Evolutionary conservation across 2,113 vertebrate genomes (phyloP), one percentile per base, ranked within the genome.

Genomic region (Emydura subglobosa): DNA sequence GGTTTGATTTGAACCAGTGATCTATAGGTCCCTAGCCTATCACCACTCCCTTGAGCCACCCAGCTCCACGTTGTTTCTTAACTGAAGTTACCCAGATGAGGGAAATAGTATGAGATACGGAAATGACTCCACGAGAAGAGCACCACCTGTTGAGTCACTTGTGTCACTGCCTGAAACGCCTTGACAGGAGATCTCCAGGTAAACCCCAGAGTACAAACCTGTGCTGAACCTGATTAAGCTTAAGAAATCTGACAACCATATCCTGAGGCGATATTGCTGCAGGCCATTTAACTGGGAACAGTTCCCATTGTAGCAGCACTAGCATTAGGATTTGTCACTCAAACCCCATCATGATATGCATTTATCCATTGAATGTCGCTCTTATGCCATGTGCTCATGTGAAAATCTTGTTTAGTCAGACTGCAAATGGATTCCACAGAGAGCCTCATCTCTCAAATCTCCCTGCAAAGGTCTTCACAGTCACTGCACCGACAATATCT

Each of bases 201-300:
- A 80, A 91, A 92, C 55, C 90, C 79, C 55, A 83, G 39, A 54
- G 53, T 0, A 0, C 78, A 85, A 88, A 83, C 55, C 22, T 21
- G 87, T 92, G 84, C 78, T 91, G 55, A 95, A 49, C 83, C 81
- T 94, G 95, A 88, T 96, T 85, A 96, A 88, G 89, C 53, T 95
- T 86, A 96, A 88, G 87, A 83, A 92, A 97, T 87, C 89, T 95
- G 96, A 97, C 96, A 97, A 95, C 96, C 96, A 95, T 87, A 96
- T 94, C 90, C 94, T 83, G 88, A 87, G 93, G 96, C 92, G 80
- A 61, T 97, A 92, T 89, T 87, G 92, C 97, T 94, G 89, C 89
- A 96, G 95, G 96, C 95, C 94, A 84, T 93, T 82, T 90, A 42
- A 50, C 83, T 94, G 65, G 87, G 89, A 95, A 82, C 93, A 5